Base-by-base conservation (phyloP, 2,797 vertebrate genomes). In the Fundulus diaphanus region DNA sequence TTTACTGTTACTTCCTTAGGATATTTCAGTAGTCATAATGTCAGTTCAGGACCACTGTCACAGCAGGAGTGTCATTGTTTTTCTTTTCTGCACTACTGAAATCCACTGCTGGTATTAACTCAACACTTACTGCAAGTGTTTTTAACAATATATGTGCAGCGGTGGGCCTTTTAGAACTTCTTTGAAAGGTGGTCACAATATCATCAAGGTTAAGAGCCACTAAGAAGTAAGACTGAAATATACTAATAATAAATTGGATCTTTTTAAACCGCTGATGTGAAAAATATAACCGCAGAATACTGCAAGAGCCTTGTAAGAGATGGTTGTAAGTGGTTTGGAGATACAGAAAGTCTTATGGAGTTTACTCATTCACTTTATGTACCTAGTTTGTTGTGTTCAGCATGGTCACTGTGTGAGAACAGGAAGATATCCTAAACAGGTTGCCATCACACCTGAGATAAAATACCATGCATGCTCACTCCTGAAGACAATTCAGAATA, bases 51-150 rank as follows among this genome's bases (percentile, higher is more conserved):
- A 80, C 71, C 80, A 73, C 82, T n/a, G 86, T 73, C 82, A 71
- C 84, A 87, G 87, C 73, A 8, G 78, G 85, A 82, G 46, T 44
- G 24, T 68, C 49, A 73, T 81, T 78, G 82, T 87, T 86, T 61
- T 86, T 84, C 79, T 85, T 74, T 85, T 87, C 82, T 79, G 82
- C 88, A 82, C 35, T 31, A 75, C 52, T 89, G 67, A 88, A 89
- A 87, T 68, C 77, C 16, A 51, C 78, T 68, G 80, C 76, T 76
- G 82, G 87, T 69, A 72, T 78, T 74, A 85, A 85, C 76, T 78
- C 72, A 78, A 86, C 76, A 81, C 48, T 79, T 82, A 74, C 68
- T 77, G 75, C 61, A n/a, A 70, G 72, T 40, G 78, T 76, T 48
- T 81, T 67, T 70, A 51, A 75, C 68, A 77, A 46, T 79, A 80